Evolutionary conservation across 2,888 invertebrate genomes (phyloP).

Genomic region (Pollenia griseotomentosa): DNA sequence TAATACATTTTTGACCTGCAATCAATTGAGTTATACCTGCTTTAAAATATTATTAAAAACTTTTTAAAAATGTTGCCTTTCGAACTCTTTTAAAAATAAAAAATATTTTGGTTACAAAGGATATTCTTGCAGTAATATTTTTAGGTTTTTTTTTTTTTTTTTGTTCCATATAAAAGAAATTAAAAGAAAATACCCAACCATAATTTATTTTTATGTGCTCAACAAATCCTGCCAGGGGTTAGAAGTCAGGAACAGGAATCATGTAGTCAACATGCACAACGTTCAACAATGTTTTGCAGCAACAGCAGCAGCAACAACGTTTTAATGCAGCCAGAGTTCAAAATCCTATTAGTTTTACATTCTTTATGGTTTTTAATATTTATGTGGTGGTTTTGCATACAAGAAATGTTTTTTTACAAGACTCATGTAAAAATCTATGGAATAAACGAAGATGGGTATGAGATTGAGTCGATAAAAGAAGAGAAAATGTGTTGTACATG

Average conservation of each 20-base stretch:
- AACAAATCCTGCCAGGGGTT: constrained; percentile 47
- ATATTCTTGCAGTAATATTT: constrained; percentile 6
- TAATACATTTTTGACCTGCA: too few relatives aligned
- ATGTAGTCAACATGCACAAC: constrained; percentile 49
- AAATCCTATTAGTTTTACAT: constrained; percentile 66
- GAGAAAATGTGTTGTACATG: background rate
- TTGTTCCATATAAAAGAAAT: background rate
- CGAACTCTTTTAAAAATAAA: background rate
- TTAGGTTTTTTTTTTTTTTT: background rate
- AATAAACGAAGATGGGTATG: background rate
- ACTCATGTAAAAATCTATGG: constrained; percentile 1
- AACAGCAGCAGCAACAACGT: constrained; percentile 6
- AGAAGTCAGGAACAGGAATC: constrained; percentile 57
- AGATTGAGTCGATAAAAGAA: background rate
- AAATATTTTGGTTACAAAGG: constrained; percentile 26
- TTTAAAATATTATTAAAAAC: background rate
- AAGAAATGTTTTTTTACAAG: constrained; percentile 27
- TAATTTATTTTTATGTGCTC: constrained; percentile 53
- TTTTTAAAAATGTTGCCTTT: background rate
- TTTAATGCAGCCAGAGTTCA: constrained; percentile 54
- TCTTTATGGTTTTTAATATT: constrained; percentile 59
- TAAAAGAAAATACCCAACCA: constrained; percentile 26
- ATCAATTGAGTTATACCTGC: too few relatives aligned
- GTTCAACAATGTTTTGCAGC: constrained; percentile 16
- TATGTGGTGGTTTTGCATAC: constrained; percentile 43